phyloP scores from a whole-genome alignment of 2,888 invertebrate genomes.

The Lasioglossum pauxillum region DNA sequence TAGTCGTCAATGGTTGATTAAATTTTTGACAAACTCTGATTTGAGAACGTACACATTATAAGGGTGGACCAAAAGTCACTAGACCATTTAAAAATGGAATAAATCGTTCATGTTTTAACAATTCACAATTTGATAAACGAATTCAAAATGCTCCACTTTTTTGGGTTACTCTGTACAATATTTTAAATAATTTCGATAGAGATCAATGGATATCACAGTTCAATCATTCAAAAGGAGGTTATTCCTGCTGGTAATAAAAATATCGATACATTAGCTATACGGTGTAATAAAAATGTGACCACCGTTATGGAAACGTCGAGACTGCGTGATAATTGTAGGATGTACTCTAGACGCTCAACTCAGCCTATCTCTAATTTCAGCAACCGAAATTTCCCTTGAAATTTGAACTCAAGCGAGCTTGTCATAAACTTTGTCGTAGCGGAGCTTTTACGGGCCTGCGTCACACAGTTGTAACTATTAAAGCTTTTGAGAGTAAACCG shows the following conservation, averaged over 20 bases:
- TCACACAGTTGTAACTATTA: conserved; percentile 13
- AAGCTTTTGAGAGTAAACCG: not conserved
- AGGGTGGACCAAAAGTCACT: not conserved
- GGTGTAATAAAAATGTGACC: not conserved
- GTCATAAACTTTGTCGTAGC: conserved; percentile 3
- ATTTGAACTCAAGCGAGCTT: conserved; percentile 1
- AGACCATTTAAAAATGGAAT: not conserved
- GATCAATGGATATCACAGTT: not conserved
- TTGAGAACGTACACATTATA: not conserved
- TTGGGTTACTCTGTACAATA: not conserved
- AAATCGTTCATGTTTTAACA: not conserved
- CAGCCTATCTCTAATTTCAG: not conserved
- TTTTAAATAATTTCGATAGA: not conserved
- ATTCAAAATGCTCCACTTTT: not conserved
- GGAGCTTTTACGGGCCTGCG: conserved; percentile 4
- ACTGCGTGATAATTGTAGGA: not conserved
- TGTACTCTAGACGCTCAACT: no score
- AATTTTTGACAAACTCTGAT: no score
- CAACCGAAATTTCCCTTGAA: conserved; percentile 3
- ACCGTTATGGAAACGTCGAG: not conserved
- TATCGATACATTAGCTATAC: not conserved
- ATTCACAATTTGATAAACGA: not conserved
- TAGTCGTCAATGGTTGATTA: no score
- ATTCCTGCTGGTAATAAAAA: not conserved
- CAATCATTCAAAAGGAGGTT: not conserved